Percentiles rank a stretch among this genome's conserved stretches.
These are phyloP conservation scores for Enteromius thamalakanensis DNA, from an alignment of 2,797 vertebrate genomes.

Conservation along the genomic window DNA sequence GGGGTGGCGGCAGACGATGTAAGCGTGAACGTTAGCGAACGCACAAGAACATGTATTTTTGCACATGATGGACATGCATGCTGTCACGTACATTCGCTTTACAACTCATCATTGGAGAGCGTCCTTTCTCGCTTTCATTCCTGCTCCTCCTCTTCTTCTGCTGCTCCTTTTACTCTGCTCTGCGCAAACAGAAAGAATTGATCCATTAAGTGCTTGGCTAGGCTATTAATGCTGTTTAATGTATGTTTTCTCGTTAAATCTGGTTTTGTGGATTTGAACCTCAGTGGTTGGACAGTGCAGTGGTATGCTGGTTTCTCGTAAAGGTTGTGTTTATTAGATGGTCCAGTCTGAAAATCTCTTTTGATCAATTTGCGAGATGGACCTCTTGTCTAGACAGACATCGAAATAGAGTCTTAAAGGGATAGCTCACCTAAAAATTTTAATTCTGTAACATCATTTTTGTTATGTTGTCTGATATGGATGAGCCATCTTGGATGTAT, in stretches of 20 bases:
- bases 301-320: conserved; percentile 36
- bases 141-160: neutral
- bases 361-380: conserved; percentile 53
- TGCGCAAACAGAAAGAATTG: conserved; percentile 91
- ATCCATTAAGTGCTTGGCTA: conserved; percentile 86
- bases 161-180: conserved; percentile 47
- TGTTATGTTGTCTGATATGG: neutral
- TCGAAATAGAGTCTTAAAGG: conserved; percentile 38
- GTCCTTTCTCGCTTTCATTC: conserved; percentile 34
- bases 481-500: neutral
- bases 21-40: neutral
- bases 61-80: conserved; percentile 86
- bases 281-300: conserved; percentile 66
- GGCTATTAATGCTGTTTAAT: conserved; percentile 91
- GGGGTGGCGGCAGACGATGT: conserved; percentile 71
- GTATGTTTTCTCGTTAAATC: conserved; percentile 87
- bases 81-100: conserved; percentile 78
- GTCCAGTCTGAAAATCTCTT: conserved; percentile 46
- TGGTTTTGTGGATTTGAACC: conserved; percentile 80
- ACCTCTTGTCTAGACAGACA: conserved; percentile 33
- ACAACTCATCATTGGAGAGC: conserved; percentile 5
- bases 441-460: neutral
- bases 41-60: conserved; percentile 43
- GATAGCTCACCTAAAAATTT: neutral
- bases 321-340: conserved; percentile 47